These are phyloP conservation scores for Trachelus tabidus DNA, from an alignment of 2,888 invertebrate genomes.

Conservation along the genomic window DNA sequence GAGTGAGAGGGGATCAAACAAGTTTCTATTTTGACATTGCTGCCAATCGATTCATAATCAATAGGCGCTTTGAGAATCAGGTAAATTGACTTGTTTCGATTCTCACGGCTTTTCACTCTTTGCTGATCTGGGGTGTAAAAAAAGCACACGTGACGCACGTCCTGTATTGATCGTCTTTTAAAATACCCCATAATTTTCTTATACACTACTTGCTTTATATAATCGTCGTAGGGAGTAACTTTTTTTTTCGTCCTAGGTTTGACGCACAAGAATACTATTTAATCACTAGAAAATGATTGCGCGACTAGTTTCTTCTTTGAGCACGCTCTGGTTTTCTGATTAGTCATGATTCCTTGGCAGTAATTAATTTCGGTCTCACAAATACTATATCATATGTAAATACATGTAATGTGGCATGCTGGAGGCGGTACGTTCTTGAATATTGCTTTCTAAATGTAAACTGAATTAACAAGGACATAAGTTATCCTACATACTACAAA, in stretches of 20 bases:
- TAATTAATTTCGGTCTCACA: neutral
- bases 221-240: neutral
- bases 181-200: neutral
- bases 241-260: neutral
- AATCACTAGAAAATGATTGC: neutral
- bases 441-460: neutral
- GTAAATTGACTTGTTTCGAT: neutral
- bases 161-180: constrained; percentile 18
- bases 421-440: neutral
- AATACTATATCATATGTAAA: neutral
- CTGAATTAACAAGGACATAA: neutral
- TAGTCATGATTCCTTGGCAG: neutral
- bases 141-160: constrained; percentile 37
- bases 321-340: neutral
- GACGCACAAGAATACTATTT: neutral
- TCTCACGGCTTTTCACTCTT: constrained; percentile 37
- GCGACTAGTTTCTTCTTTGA: neutral
- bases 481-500: neutral
- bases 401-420: neutral
- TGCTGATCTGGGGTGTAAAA: constrained; percentile 23
- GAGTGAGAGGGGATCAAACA: constrained; percentile 40
- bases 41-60: constrained; percentile 8
- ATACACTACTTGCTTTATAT: neutral
- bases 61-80: neutral
- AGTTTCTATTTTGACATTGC: constrained; percentile 38